These are phyloP conservation scores for Villa cingulata DNA, from an alignment of 2,888 invertebrate genomes.

Conservation along the genomic window DNA sequence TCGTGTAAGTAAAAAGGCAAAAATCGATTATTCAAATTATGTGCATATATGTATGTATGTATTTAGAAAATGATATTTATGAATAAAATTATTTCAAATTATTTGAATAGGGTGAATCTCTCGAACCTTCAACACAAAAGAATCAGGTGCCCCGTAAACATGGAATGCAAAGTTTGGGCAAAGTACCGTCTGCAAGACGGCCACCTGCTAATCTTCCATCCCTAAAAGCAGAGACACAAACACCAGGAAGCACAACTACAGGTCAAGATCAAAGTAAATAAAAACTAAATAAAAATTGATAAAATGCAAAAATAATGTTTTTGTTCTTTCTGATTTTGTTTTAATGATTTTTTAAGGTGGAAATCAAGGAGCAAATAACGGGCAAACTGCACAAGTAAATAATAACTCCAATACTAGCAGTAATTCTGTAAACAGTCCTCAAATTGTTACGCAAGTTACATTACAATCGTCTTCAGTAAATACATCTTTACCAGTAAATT, in stretches of 20 bases:
- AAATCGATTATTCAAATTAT: no score
- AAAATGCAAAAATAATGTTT: neutral
- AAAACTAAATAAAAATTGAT: neutral
- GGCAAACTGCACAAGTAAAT: constrained; percentile 10
- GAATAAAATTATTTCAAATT: no score
- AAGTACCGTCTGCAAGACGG: constrained; percentile 94
- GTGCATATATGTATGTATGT: no score
- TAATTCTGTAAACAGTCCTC: constrained; percentile 15
- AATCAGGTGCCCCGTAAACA: constrained; percentile 89
- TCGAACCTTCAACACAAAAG: constrained; percentile 77
- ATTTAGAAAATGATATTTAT: no score
- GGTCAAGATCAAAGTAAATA: constrained; percentile 8
- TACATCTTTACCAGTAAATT: neutral
- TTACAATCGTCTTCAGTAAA: constrained; percentile 14
- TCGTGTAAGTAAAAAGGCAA: constrained; percentile 46
- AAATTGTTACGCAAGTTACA: constrained; percentile 11
- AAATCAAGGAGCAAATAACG: constrained; percentile 12
- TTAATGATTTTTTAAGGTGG: constrained; percentile 6
- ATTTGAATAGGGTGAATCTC: constrained; percentile 60
- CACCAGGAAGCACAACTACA: constrained; percentile 28
- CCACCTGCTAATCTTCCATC: constrained; percentile 98
- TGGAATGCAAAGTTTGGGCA: constrained; percentile 99
- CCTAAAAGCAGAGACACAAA: constrained; percentile 79
- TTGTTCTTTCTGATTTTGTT: no score
- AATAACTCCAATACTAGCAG: constrained; percentile 7